phyloP scores from a whole-genome alignment of 2,113 vertebrate species.

The Myodes glareolus region DNA sequence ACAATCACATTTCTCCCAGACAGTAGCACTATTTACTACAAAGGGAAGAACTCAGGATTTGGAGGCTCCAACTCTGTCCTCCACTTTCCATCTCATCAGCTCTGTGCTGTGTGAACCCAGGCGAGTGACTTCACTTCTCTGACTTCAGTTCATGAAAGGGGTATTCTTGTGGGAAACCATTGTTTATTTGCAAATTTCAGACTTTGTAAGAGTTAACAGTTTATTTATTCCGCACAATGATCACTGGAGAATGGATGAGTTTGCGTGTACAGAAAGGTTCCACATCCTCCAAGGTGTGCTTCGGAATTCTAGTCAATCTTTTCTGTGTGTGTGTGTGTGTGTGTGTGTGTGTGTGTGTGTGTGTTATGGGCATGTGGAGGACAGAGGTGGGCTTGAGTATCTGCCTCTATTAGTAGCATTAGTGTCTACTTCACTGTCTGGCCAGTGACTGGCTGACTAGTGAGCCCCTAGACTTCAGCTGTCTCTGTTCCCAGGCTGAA shows the following conservation, averaged over 20 bases:
- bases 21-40: background rate
- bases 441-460: background rate
- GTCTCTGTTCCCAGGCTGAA: background rate
- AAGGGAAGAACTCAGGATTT: background rate
- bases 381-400: background rate
- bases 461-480: background rate
- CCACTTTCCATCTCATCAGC: background rate
- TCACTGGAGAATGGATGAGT: slow-evolving; percentile 35
- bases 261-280: background rate
- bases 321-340: background rate
- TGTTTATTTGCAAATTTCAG: background rate
- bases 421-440: too few species aligned
- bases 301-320: background rate
- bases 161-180: background rate
- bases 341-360: background rate
- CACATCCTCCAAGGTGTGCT: background rate
- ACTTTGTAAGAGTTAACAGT: background rate
- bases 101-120: background rate
- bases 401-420: background rate
- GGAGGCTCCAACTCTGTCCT: background rate
- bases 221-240: background rate
- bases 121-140: background rate
- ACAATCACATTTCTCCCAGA: background rate
- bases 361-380: background rate
- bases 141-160: background rate